Conservation (phyloP, 2,113 vertebrate genomes). For the Myrmecobius fasciatus region DNA sequence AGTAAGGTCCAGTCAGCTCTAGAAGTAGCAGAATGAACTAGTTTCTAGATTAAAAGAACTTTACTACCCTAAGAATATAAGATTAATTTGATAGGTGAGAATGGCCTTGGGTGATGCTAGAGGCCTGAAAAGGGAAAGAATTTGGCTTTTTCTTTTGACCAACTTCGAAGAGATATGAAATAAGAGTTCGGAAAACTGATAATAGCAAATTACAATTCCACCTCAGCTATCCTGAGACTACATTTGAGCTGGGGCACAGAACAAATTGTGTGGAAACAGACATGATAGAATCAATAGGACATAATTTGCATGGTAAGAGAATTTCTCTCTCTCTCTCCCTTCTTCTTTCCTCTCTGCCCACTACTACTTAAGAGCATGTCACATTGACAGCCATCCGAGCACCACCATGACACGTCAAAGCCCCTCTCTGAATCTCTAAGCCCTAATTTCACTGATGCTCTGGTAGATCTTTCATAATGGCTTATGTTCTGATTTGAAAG, state of each 20-base stretch:
- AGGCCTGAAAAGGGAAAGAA: slow-evolving; percentile 44
- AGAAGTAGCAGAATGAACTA: not conserved
- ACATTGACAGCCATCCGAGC: slow-evolving; percentile 55
- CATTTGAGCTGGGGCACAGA: not conserved
- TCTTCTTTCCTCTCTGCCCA: not conserved
- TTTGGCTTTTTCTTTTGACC: slow-evolving; percentile 33
- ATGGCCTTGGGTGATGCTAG: not conserved
- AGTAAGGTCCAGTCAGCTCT: not conserved
- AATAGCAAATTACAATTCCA: not conserved
- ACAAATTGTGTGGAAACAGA: not conserved
- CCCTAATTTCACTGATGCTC: slow-evolving; percentile 47
- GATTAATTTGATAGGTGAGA: not conserved
- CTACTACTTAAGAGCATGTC: slow-evolving; percentile 61
- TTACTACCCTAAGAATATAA: not conserved
- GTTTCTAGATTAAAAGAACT: not conserved
- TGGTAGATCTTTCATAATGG: slow-evolving; percentile 69
- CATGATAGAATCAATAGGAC: slow-evolving; percentile 48
- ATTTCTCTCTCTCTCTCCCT: not conserved
- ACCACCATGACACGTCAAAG: not conserved
- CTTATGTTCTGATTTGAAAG: slow-evolving; percentile 72
- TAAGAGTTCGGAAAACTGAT: not conserved
- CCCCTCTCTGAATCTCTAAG: slow-evolving; percentile 15
- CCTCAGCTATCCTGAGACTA: not conserved
- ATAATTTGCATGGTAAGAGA: slow-evolving; percentile 46
- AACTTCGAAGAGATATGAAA: not conserved